These are phyloP conservation scores for Nematolebias whitei DNA, from an alignment of 2,113 vertebrate genomes.

Conservation along the genomic window DNA sequence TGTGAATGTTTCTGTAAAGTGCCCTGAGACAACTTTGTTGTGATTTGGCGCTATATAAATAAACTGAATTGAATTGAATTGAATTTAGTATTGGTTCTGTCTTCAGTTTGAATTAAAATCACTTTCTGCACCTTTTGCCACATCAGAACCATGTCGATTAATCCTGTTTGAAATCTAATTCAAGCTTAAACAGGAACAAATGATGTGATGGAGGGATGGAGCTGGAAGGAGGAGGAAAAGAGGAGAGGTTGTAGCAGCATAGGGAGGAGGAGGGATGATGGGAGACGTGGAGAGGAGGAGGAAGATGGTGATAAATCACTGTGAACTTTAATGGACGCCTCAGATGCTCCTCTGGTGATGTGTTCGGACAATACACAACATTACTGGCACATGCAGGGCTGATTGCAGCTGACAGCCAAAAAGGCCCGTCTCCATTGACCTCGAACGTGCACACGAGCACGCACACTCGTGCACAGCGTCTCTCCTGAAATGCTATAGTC, in stretches of 20 bases:
- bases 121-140: conserved; percentile 28
- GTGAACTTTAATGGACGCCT: conserved; percentile 80
- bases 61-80: too few relatives aligned
- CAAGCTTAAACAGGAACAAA: conserved; percentile 12
- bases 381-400: conserved; percentile 71
- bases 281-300: conserved; percentile 49
- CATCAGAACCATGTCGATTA: conserved; percentile 40
- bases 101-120: conserved; percentile 12
- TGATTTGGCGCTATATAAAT: too few relatives aligned
- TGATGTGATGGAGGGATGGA: conserved; percentile 52
- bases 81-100: too few relatives aligned
- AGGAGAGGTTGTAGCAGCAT: conserved; percentile 57
- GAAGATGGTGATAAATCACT: conserved; percentile 74
- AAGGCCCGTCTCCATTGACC: conserved; percentile 68
- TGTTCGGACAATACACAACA: conserved; percentile 78
- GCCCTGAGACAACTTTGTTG: too few relatives aligned
- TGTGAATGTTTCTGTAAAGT: too few relatives aligned
- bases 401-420: conserved; percentile 72
- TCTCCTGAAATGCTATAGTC: conserved; percentile 31
- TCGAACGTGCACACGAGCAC: conserved; percentile 39
- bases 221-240: conserved; percentile 40
- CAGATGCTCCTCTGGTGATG: conserved; percentile 73
- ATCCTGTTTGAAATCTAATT: conserved; percentile 63
- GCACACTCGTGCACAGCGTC: conserved; percentile 7
- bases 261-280: conserved; percentile 41